Evolutionary conservation across 2,797 vertebrate genomes (phyloP).

Genomic region (Arnoldichthys spilopterus): DNA sequence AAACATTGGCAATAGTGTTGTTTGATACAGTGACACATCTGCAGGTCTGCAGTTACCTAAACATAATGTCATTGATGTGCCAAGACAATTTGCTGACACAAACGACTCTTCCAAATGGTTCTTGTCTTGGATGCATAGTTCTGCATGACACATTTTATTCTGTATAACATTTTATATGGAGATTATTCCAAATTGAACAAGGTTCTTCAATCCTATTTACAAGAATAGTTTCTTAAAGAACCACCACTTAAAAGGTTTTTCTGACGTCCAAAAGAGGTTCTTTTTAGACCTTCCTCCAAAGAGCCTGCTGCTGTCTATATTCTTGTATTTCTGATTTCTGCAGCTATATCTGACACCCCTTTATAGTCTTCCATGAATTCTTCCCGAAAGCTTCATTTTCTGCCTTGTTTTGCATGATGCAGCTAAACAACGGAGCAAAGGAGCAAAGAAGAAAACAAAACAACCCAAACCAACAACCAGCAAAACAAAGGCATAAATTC

Average conservation of each 20-base stretch:
- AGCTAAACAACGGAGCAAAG: not conserved
- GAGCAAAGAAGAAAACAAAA: not conserved
- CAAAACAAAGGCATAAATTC: slow-evolving; percentile 5
- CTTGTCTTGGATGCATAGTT: not conserved
- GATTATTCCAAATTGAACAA: not conserved
- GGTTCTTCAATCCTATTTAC: not conserved
- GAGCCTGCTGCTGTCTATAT: not conserved
- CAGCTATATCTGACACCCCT: not conserved
- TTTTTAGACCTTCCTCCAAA: not conserved
- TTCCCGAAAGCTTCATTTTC: not conserved
- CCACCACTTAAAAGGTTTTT: not conserved
- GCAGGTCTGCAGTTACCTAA: too few relatives aligned
- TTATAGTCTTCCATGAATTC: not conserved
- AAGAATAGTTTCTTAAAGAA: too few relatives aligned
- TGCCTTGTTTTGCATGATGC: slow-evolving; percentile 7
- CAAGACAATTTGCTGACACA: not conserved
- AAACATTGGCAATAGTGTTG: not conserved
- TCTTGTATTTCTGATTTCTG: not conserved
- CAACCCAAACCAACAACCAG: not conserved
- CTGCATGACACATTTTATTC: not conserved
- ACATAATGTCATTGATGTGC: not conserved
- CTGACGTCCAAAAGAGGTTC: not conserved
- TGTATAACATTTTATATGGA: not conserved
- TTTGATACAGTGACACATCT: not conserved
- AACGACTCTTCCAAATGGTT: not conserved